Percentiles rank a stretch among this genome's conserved stretches.
Evolutionary conservation across 2,888 invertebrate genomes (phyloP).

Genomic region (Siphlonurus alternatus): DNA sequence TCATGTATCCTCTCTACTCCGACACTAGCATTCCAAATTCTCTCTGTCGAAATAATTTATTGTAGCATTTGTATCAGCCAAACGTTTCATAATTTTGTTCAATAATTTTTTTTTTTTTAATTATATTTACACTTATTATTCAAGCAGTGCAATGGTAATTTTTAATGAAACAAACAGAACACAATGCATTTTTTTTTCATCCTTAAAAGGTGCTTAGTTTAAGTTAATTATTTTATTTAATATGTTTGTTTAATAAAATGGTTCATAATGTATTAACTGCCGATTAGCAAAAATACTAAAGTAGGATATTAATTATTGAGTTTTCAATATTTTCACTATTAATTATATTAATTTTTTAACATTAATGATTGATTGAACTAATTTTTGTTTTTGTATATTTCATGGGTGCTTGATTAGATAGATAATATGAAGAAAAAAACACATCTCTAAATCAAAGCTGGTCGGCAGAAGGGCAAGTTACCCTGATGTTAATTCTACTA

Average conservation of each 20-base stretch:
- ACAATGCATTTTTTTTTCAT: constrained; percentile 9
- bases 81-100: too few relatives aligned
- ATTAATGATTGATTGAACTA: neutral
- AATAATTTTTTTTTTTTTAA: too few relatives aligned
- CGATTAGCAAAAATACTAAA: neutral
- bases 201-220: neutral
- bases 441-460: too few relatives aligned
- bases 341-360: neutral
- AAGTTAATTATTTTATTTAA: neutral
- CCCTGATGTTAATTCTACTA: too few relatives aligned
- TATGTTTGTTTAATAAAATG: neutral
- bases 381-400: too few relatives aligned
- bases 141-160: neutral
- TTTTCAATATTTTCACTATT: too few relatives aligned
- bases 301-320: neutral
- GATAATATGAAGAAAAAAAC: too few relatives aligned
- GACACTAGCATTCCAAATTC: neutral
- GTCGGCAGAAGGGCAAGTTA: too few relatives aligned
- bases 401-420: too few relatives aligned
- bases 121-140: too few relatives aligned
- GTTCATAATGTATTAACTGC: neutral
- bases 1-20: too few relatives aligned
- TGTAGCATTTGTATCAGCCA: too few relatives aligned
- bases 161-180: constrained; percentile 5
- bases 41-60: neutral